Base-by-base conservation (phyloP, 2,797 vertebrate genomes). In the Oreonectes daqikongensis region DNA sequence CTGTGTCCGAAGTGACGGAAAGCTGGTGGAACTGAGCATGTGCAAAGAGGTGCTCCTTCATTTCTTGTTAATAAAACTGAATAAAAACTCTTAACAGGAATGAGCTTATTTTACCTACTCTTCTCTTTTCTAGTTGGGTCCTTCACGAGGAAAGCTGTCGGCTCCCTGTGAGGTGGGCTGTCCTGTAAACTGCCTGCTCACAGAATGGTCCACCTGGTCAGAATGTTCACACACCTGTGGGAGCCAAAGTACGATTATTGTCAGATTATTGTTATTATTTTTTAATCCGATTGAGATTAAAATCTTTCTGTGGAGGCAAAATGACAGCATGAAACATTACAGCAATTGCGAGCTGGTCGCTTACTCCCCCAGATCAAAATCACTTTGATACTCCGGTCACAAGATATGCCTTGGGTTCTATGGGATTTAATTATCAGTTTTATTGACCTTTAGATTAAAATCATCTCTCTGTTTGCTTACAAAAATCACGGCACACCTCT, bases 191-290 rank as follows among this genome's bases (percentile, higher is more conserved):
- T 95, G 94, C 84, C 91, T 83, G 73, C 89, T 95, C 18, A 94
- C 94, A 0, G 90, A 88, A 0, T 95, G 95, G 95, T 93, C 94
- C 0, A 18, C 89, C 10, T 95, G 95, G 95, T 94, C 93, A 0
- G 86, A 87, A 55, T 95, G 95, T 72, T 95, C 94, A 38, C 91
- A 91, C 30, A 92, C 93, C 0, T 95, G 95, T 63, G 95, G 94
- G 0, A 22, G 83, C 0, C 90, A 90, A 78, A 94, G 95, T 95
- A 93, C 0, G 78, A 72, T 12, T 44, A 28, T 35, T 44, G n/a
- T 30, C 7, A n/a, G n/a, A n/a, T 38, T 15, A n/a, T 50, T n/a
- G 20, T n/a, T 20, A 15, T 8, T 46, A 5, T 18, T 1, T 46
- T 17, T 46, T 4, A 18, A 50, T 50, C 18, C 5, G 4, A 50